A percentile compares a stretch with the other conserved stretches of the same genome.
phyloP scores from a whole-genome alignment of 2,113 vertebrate species.

The Phoxinus phoxinus region DNA sequence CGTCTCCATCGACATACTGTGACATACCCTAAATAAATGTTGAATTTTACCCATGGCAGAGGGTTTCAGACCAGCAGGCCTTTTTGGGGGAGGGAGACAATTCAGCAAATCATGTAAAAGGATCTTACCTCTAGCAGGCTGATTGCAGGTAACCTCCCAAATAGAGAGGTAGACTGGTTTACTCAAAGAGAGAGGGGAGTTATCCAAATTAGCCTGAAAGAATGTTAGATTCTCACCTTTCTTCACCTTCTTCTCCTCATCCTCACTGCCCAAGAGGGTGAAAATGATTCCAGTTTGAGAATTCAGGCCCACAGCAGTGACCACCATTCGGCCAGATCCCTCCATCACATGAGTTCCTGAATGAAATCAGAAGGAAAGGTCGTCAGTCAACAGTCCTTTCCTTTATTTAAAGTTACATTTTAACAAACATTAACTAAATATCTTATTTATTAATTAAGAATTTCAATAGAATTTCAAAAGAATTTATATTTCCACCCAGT shows the following conservation, averaged over 20 bases:
- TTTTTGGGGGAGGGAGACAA: conserved; percentile 28
- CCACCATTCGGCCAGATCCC: conserved; percentile 94
- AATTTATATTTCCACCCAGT: not conserved
- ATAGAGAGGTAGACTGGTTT: conserved; percentile 38
- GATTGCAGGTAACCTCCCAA: conserved; percentile 40
- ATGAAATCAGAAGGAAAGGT: not conserved
- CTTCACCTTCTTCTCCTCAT: conserved; percentile 91
- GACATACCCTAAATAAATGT: not conserved
- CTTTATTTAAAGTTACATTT: no score
- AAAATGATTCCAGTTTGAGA: conserved; percentile 98
- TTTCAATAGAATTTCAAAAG: no score
- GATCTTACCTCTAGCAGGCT: conserved; percentile 50
- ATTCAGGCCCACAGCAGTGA: conserved; percentile 92
- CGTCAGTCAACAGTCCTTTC: not conserved
- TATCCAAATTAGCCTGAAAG: conserved; percentile 11
- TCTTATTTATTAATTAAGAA: no score
- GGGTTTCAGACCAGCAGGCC: conserved; percentile 14
- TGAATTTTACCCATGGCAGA: not conserved
- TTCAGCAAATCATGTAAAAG: conserved; percentile 25
- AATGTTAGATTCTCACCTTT: conserved; percentile 84
- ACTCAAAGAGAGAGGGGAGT: not conserved
- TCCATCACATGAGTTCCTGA: conserved; percentile 98
- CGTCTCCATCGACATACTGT: conserved; percentile 25
- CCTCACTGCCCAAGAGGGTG: conserved; percentile 88
- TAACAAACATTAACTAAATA: no score